phyloP scores from a whole-genome alignment of 2,888 invertebrate genomes.

The Leptinotarsa juncta region DNA sequence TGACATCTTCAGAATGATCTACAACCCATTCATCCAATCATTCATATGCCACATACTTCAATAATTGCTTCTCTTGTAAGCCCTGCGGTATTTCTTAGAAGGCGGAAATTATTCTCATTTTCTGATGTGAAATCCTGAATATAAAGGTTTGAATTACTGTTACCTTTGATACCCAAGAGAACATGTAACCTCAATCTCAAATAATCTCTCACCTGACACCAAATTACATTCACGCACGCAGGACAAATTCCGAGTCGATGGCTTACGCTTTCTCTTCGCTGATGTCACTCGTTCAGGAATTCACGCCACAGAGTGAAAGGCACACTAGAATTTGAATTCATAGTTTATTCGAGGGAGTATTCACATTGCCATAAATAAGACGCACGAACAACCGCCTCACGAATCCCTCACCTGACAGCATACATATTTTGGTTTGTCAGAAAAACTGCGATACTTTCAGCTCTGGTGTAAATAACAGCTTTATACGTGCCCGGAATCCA shows the following conservation, averaged over 20 bases:
- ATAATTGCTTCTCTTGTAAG: too few relatives aligned
- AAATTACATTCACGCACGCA: background rate
- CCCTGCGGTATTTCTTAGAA: too few relatives aligned
- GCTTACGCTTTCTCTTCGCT: background rate
- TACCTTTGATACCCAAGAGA: too few relatives aligned
- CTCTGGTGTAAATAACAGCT: conserved; percentile 49
- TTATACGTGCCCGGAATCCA: conserved; percentile 47
- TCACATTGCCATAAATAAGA: conserved; percentile 29
- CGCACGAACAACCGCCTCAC: conserved; percentile 19
- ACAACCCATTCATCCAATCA: too few relatives aligned
- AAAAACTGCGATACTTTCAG: conserved; percentile 45
- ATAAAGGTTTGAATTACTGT: too few relatives aligned
- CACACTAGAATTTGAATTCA: conserved; percentile 19
- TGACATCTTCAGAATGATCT: too few relatives aligned
- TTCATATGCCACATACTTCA: too few relatives aligned
- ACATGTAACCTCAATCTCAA: background rate
- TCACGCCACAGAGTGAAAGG: conserved; percentile 11
- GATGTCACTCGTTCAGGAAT: background rate
- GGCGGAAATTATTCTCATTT: too few relatives aligned
- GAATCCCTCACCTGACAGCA: conserved; percentile 39
- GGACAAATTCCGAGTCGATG: background rate
- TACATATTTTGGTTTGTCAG: conserved; percentile 46
- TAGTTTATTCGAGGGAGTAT: conserved; percentile 20
- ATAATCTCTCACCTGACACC: background rate
- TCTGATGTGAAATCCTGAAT: too few relatives aligned